Percentiles rank a stretch among this genome's conserved stretches.
phyloP scores from a whole-genome alignment of 2,888 invertebrate species.

The Allolobophora icterica region DNA sequence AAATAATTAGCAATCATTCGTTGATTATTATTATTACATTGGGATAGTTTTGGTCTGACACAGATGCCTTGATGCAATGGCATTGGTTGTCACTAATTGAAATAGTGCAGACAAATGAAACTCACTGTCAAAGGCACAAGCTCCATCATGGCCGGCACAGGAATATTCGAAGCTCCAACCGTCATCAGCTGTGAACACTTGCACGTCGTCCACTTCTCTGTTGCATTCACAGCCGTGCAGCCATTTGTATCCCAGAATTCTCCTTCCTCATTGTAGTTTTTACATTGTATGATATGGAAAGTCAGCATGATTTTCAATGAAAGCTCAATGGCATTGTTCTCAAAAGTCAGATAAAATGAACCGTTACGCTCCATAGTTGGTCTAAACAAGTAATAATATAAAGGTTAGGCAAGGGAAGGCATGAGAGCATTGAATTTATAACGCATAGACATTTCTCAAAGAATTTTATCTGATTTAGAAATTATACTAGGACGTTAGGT shows the following conservation, averaged over 20 bases:
- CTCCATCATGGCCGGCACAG: conserved; percentile 19
- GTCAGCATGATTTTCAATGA: background rate
- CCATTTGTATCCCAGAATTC: conserved; percentile 14
- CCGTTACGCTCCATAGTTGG: background rate
- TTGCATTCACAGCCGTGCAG: conserved; percentile 19
- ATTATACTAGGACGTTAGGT: background rate
- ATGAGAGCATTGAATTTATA: background rate
- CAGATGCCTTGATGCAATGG: background rate
- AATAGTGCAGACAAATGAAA: background rate
- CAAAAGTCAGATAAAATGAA: conserved; percentile 25
- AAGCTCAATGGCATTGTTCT: background rate
- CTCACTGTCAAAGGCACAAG: background rate
- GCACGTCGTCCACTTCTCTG: conserved; percentile 24
- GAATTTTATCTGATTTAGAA: background rate
- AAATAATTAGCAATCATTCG: background rate
- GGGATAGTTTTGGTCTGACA: background rate
- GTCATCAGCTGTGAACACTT: background rate
- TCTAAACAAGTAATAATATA: background rate
- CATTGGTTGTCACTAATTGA: too few species aligned
- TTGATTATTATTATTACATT: too few species aligned
- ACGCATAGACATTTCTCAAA: background rate
- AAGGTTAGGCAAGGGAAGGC: background rate
- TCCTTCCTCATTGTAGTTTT: background rate
- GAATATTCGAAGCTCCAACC: conserved; percentile 22
- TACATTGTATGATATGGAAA: background rate